phyloP scores from a whole-genome alignment of 2,113 vertebrate genomes.

The Cephalophus harveyi region DNA sequence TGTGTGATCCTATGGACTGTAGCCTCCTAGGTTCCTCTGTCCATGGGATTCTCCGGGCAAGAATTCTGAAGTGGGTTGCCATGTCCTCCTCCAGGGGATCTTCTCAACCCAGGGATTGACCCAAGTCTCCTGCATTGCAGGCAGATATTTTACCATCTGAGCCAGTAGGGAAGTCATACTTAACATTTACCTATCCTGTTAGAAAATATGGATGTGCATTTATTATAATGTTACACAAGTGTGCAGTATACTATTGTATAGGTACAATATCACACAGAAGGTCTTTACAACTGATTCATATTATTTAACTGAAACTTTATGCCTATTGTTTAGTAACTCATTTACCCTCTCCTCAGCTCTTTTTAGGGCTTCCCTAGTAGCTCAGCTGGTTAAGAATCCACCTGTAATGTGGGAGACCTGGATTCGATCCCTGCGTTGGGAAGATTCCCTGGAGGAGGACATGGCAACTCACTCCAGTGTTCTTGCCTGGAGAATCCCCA shows the following conservation, averaged over 20 bases:
- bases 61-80: background rate
- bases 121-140: background rate
- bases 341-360: background rate
- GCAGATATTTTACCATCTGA: background rate
- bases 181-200: background rate
- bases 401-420: background rate
- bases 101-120: background rate
- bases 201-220: background rate
- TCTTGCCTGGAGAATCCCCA: background rate
- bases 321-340: background rate
- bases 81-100: background rate
- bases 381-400: background rate
- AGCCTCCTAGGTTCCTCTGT: background rate
- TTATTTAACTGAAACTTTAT: background rate
- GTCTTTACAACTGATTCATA: background rate
- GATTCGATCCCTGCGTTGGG: background rate
- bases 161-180: background rate
- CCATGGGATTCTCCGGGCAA: background rate
- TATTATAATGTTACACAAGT: background rate
- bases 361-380: background rate
- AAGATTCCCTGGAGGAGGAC: background rate
- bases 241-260: background rate
- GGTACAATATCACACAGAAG: background rate
- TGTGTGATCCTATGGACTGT: background rate
- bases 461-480: background rate